Base-by-base conservation (phyloP, 2,888 invertebrate genomes). In the Athalia circularis region DNA sequence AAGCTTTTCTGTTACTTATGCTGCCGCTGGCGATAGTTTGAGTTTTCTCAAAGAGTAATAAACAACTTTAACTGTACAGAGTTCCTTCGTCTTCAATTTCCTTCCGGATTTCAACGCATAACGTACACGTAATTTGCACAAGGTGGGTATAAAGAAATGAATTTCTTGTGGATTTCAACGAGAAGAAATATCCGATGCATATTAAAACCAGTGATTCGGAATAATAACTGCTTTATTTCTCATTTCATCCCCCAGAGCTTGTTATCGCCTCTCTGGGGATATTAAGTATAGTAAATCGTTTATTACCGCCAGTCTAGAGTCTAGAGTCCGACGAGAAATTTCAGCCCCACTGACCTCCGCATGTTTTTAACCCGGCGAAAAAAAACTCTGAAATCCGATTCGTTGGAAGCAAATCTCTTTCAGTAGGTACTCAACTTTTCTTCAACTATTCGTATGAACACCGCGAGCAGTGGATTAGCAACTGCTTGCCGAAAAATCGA, bases 221-320 rank as follows among this genome's bases (percentile, higher is more conserved):
- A 68, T 68, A 68, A 68, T 68, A 52, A 68, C 68, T 52, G 68
- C 54, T 68, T 68, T 54, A 68, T 68, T 54, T 68, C 29, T 54
- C 52, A 54, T 50, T 52, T 68, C 54, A 68, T 29, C 54, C 52
- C 29, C 9, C 52, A 29, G n/a, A 61, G 50, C 50, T 52, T 50
- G 15, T 68, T 68, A 68, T 68, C 68, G 54, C 54, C 5, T 52
- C 29, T 68, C 68, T 15, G 29, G 15, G 68, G 29, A 54, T 65
- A 68, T 50, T 54, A 54, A 29, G 1, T 29, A 29, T 29, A 29
- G 13, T 50, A 47, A 52, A 68, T 68, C 50, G 29, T 68, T 52
- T 11, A 48, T 65, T 48, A 65, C 65, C 65, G 48, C 29, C 1
- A 29, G 29, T 29, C 2, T 29, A 29, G 29, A 29, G 29, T 29